These are phyloP conservation scores for Amphimedon queenslandica DNA, from an alignment of 37 sponge, comb jelly and placozoan genomes.

Conservation along the genomic window DNA sequence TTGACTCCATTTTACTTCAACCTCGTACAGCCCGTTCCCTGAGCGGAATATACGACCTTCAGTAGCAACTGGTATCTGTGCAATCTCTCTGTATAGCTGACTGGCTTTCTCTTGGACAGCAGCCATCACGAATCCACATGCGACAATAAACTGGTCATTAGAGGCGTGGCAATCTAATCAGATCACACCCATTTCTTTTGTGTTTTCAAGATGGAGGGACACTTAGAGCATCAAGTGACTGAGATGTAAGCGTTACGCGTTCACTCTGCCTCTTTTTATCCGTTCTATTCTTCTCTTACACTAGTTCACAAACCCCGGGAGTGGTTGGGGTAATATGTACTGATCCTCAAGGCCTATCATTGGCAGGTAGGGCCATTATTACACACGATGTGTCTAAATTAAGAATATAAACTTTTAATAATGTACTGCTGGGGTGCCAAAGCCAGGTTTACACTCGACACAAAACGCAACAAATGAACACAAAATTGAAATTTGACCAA, in stretches of 20 bases:
- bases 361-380: constrained; percentile 64
- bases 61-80: constrained; percentile 2
- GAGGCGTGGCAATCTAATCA: background rate
- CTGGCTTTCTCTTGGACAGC: constrained; percentile 17
- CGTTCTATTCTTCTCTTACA: constrained; percentile 1
- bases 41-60: constrained; percentile 1
- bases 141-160: background rate
- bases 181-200: background rate
- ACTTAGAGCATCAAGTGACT: constrained; percentile 50
- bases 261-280: background rate
- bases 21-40: constrained; percentile 10
- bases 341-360: constrained; percentile 47
- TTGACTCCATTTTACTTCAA: constrained; percentile 59
- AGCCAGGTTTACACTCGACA: too few relatives aligned
- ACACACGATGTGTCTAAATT: too few relatives aligned
- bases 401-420: too few relatives aligned
- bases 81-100: constrained; percentile 18
- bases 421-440: too few relatives aligned
- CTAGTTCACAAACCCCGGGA: constrained; percentile 67
- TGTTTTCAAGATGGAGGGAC: constrained; percentile 41
- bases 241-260: constrained; percentile 51
- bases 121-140: background rate
- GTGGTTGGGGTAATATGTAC: constrained; percentile 65
- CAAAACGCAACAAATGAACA: too few relatives aligned
- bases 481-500: too few relatives aligned